A percentile compares a stretch with the other conserved stretches of the same genome.
Evolutionary conservation across 2,113 vertebrate genomes (phyloP).

Genomic region (Nothobranchius furzeri): DNA sequence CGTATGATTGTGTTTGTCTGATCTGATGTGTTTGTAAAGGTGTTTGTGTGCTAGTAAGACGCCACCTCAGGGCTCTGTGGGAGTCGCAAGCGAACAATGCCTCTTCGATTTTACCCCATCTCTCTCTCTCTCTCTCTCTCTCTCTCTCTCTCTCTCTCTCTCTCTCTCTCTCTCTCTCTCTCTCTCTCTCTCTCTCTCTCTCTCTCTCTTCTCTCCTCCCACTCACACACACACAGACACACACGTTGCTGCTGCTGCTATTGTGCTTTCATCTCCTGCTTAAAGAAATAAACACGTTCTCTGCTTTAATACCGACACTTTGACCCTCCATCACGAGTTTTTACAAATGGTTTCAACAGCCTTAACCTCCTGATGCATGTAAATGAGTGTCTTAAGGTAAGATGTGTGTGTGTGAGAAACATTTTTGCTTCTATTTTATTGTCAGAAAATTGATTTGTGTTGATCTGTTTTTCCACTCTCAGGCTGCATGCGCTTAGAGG

Average conservation of each 20-base stretch:
- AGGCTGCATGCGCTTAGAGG: slow-evolving; percentile 82
- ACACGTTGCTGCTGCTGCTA: slow-evolving; percentile 49
- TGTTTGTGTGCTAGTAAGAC: slow-evolving; percentile 64
- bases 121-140: slow-evolving; percentile 32
- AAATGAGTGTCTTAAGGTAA: slow-evolving; percentile 31
- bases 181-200: slow-evolving; percentile 32
- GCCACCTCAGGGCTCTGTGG: slow-evolving; percentile 72
- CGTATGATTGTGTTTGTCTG: slow-evolving; percentile 8
- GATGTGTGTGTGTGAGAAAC: slow-evolving; percentile 25
- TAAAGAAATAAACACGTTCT: slow-evolving; percentile 25
- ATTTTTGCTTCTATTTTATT: slow-evolving; percentile 4
- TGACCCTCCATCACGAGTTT: slow-evolving; percentile 18
- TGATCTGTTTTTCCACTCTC: slow-evolving; percentile 62
- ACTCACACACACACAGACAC: slow-evolving; percentile 25
- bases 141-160: slow-evolving; percentile 33
- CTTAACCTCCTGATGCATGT: slow-evolving; percentile 71
- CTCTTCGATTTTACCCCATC: slow-evolving; percentile 37
- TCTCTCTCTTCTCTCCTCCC: slow-evolving; percentile 21
- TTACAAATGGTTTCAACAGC: slow-evolving; percentile 46
- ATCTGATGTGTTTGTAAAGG: slow-evolving; percentile 51
- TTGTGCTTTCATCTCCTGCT: slow-evolving; percentile 70
- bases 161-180: slow-evolving; percentile 34
- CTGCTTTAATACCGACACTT: slow-evolving; percentile 37
- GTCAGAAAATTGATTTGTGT: not conserved
- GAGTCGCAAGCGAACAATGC: slow-evolving; percentile 52